Conservation (phyloP, 2,797 vertebrate genomes). For the Enteromius trimaculatus region DNA sequence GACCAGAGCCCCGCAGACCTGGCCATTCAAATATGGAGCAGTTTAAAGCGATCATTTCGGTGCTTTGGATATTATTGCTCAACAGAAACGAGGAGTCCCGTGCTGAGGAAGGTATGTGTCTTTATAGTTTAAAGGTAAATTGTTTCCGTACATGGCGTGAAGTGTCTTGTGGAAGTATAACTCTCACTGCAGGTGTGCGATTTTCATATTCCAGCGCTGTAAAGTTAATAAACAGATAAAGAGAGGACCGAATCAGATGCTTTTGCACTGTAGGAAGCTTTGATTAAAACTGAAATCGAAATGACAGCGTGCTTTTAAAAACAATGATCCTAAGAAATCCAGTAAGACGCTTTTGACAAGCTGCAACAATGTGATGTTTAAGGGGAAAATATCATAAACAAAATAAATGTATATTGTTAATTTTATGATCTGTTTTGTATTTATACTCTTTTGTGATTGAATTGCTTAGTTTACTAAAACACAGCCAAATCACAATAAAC, state of each 20-base stretch:
- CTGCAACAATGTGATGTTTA: slow-evolving; percentile 9
- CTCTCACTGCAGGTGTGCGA: slow-evolving; percentile 50
- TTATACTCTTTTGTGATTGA: not conserved
- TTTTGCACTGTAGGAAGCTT: not conserved
- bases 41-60: slow-evolving; percentile 69
- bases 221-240: not conserved
- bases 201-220: slow-evolving; percentile 7
- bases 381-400: not conserved
- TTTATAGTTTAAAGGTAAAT: slow-evolving; percentile 2
- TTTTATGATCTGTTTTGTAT: not conserved
- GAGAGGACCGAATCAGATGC: not conserved
- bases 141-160: not conserved
- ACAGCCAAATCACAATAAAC: not conserved
- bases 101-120: slow-evolving; percentile 77
- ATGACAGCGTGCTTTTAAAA: not conserved
- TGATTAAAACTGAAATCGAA: not conserved
- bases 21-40: slow-evolving; percentile 78
- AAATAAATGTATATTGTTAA: not conserved
- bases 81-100: slow-evolving; percentile 59
- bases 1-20: slow-evolving; percentile 76
- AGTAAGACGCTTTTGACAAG: not conserved
- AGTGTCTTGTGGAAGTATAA: slow-evolving; percentile 8
- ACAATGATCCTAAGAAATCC: not conserved
- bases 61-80: slow-evolving; percentile 80
- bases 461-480: not conserved